Conservation (phyloP, 2,888 invertebrate species). For the Nowickia ferox region DNA sequence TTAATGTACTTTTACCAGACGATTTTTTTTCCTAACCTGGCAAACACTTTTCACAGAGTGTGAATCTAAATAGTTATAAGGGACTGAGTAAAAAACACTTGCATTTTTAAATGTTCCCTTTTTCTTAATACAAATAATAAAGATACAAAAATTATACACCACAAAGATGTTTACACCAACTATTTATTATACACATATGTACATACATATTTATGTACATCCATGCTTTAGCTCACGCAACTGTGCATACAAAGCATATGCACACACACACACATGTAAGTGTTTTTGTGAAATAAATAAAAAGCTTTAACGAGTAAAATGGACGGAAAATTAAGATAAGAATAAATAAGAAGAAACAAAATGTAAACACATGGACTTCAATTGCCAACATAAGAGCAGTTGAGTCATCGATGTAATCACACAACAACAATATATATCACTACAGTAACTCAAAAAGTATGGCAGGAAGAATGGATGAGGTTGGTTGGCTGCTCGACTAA, state of each 20-base stretch:
- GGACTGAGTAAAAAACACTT: slow-evolving; percentile 42
- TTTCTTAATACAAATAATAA: slow-evolving; percentile 50
- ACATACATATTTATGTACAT: background rate
- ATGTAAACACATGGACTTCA: slow-evolving; percentile 68
- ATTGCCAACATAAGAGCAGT: slow-evolving; percentile 48
- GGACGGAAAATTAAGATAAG: background rate
- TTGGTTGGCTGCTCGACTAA: slow-evolving; percentile 23
- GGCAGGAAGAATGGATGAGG: slow-evolving; percentile 1
- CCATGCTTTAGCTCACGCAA: background rate
- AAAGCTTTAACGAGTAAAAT: slow-evolving; percentile 15
- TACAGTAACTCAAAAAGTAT: background rate
- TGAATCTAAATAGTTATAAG: slow-evolving; percentile 4
- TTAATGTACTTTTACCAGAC: no score
- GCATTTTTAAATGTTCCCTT: slow-evolving; percentile 53
- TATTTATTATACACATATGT: slow-evolving; percentile 26
- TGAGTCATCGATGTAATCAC: slow-evolving; percentile 40
- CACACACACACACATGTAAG: background rate
- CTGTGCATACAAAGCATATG: no score
- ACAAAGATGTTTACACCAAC: background rate
- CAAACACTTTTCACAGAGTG: slow-evolving; percentile 16
- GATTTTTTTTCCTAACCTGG: background rate
- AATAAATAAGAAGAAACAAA: slow-evolving; percentile 48
- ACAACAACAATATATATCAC: background rate
- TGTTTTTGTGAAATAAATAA: slow-evolving; percentile 11
- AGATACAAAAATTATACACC: background rate